Base-by-base conservation (phyloP, 92 coral and sea anemone species). In the Palythoa grandis region DNA sequence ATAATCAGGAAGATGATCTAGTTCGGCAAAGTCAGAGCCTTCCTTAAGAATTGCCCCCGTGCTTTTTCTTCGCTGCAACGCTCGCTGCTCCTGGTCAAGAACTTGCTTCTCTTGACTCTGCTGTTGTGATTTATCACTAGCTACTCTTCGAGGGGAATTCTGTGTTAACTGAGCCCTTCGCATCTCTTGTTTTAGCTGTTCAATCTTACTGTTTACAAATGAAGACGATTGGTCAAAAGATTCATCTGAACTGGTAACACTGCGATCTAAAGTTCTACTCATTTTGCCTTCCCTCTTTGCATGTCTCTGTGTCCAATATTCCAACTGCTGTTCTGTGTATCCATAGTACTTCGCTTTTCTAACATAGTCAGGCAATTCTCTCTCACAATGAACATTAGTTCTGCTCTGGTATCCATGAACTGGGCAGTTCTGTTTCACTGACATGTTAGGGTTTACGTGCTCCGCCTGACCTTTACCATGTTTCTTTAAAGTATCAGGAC, bases 121-220 rank as follows among this genome's bases (percentile, higher is more conserved):
- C 56, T 80, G 72, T 35, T 65, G 85, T 11, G 85, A 35, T 23
- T 80, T 80, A 47, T 80, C 85, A 67, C 85, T 80, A 13, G 73
- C 85, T 63, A 80, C 85, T 80, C 85, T 65, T 0, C 85, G 85
- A 47, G 85, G 85, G 3, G 63, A 16, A 67, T 80, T 80, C 48
- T 80, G 85, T 7, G 61, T 40, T 47, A 80, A 22, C 63, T 80
- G 85, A 8, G 85, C 85, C 48, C 85, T 80, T 80, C 74, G 43
- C 85, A 80, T 80, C 47, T 80, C 85, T 40, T 80, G 85, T 29
- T 80, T 80, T 48, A 80, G 74, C 60, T 80, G 74, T 80, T 80
- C 85, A 11, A 80, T 80, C 50, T 80, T 80, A 80, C 85, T 65
- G 1, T 15, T 80, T 16, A 80, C 74, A 80, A 68, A 65, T 5